Evolutionary conservation across 2,797 vertebrate genomes (phyloP).

Genomic region (Heteromormyrus szaboi): DNA sequence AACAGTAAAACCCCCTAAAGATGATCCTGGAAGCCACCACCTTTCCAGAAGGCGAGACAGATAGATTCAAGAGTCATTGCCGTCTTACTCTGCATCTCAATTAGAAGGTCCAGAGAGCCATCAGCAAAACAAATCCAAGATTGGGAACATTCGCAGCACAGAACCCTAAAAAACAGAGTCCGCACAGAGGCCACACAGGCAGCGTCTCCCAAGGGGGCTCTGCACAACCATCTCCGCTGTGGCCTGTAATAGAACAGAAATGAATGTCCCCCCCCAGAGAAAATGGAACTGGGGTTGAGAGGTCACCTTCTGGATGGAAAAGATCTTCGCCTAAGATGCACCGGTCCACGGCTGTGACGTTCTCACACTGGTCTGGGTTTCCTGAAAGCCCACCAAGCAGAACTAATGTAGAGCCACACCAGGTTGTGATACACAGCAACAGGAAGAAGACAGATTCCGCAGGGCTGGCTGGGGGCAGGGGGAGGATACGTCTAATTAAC

Average conservation of each 20-base stretch:
- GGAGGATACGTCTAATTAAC: slow-evolving; percentile 4
- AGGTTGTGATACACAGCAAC: neutral
- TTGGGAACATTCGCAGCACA: neutral
- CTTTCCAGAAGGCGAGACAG: neutral
- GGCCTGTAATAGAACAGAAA: neutral
- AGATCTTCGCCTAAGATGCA: slow-evolving; percentile 18
- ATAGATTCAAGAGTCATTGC: neutral
- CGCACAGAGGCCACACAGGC: neutral
- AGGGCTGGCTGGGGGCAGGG: neutral
- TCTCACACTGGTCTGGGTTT: neutral
- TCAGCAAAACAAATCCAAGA: neutral
- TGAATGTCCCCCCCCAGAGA: neutral
- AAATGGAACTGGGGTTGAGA: neutral
- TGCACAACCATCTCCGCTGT: neutral
- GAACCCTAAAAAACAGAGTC: neutral
- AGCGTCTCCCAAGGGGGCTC: neutral
- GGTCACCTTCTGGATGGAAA: slow-evolving; percentile 8
- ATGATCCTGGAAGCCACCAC: neutral
- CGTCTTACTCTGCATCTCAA: neutral
- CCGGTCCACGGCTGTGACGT: neutral
- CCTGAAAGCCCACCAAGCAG: neutral
- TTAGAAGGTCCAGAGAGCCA: neutral
- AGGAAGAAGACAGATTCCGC: neutral
- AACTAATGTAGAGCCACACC: neutral
- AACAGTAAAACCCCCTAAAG: neutral